phyloP scores from a whole-genome alignment of 2,888 invertebrate genomes.

The Cantharis nigra region DNA sequence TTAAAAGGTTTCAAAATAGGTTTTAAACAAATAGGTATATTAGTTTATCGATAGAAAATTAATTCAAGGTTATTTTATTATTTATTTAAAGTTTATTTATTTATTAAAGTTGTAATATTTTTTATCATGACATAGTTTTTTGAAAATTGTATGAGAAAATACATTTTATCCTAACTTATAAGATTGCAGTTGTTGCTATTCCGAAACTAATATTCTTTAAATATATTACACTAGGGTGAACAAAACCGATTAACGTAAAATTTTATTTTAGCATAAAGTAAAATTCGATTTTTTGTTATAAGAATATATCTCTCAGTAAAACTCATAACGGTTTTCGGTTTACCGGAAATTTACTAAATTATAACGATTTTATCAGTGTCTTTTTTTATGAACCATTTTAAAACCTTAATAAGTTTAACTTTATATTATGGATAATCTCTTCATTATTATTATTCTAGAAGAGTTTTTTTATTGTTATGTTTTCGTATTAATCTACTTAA shows the following conservation, averaged over 20 bases:
- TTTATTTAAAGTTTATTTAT: too few species aligned
- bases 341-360: not conserved
- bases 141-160: not conserved
- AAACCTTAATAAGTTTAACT: not conserved
- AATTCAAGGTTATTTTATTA: too few species aligned
- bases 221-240: not conserved
- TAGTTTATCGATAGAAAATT: not conserved
- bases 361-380: not conserved
- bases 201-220: not conserved
- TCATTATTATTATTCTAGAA: not conserved
- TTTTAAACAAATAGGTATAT: not conserved
- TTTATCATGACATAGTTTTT: not conserved
- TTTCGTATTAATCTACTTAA: not conserved
- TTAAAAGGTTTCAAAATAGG: not conserved
- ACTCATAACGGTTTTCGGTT: not conserved
- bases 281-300: not conserved
- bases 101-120: too few species aligned
- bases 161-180: not conserved
- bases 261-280: not conserved
- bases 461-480: not conserved
- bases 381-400: not conserved
- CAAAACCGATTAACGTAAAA: not conserved
- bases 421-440: not conserved
- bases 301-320: not conserved
- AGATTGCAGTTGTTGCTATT: not conserved